Evolutionary conservation across 2,888 invertebrate species (phyloP).

Genomic region (Drosophila phalerata): DNA sequence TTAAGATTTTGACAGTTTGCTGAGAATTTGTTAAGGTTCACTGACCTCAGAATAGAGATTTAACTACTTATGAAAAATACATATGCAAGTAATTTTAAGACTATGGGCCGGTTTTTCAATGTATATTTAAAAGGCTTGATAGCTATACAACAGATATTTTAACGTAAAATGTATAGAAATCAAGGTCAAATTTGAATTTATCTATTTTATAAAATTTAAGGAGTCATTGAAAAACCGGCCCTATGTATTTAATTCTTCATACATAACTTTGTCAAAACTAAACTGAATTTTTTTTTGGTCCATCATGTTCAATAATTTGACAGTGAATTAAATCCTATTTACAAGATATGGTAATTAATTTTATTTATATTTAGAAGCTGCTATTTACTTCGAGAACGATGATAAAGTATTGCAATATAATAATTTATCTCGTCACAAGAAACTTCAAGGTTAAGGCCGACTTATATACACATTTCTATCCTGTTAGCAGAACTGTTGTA

Average conservation of each 20-base stretch:
- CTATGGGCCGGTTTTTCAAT: too few relatives aligned
- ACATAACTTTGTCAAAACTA: too few relatives aligned
- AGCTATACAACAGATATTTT: too few relatives aligned
- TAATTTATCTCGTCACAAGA: not conserved
- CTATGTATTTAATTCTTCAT: not conserved
- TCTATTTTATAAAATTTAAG: too few relatives aligned
- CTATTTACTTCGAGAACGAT: not conserved
- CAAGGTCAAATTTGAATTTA: too few relatives aligned
- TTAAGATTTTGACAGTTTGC: not conserved
- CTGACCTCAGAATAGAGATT: constrained; percentile 10
- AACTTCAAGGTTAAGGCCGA: constrained; percentile 56
- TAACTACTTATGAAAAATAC: not conserved
- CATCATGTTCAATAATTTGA: not conserved
- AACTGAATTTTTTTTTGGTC: too few relatives aligned
- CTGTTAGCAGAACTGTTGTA: constrained; percentile 56
- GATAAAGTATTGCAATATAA: not conserved
- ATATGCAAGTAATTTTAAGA: not conserved
- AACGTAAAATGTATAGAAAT: too few relatives aligned
- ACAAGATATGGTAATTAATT: not conserved
- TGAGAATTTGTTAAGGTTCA: constrained; percentile 28
- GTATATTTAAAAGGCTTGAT: too few relatives aligned
- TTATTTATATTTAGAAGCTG: not conserved
- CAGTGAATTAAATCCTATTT: not conserved
- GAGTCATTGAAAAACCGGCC: too few relatives aligned
- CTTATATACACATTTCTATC: constrained; percentile 43